A percentile compares a stretch with the other conserved stretches of the same genome.
phyloP scores from a whole-genome alignment of 1,140 invertebrate species.

The Tenebrio molitor region DNA sequence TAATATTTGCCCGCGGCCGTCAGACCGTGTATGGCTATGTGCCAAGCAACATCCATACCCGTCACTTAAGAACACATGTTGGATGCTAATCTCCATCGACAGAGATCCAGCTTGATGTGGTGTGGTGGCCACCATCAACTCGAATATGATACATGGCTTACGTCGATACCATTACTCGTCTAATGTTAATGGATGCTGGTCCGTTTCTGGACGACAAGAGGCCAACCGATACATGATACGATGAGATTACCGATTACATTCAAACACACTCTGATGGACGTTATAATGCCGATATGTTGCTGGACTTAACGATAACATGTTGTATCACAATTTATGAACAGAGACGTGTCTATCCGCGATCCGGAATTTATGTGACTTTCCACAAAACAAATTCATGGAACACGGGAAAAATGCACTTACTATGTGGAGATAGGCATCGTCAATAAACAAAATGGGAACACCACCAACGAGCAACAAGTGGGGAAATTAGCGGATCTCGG shows the following conservation, averaged over 20 bases:
- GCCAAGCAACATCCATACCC: conserved; percentile 45
- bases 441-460: conserved; percentile 35
- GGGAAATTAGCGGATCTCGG: conserved; percentile 32
- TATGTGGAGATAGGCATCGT: conserved; percentile 14
- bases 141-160: conserved; percentile 46
- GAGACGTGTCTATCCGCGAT: conserved; percentile 47
- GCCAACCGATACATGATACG: conserved; percentile 48
- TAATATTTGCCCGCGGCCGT: conserved; percentile 34
- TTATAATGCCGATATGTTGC: conserved; percentile 54
- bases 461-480: conserved; percentile 39
- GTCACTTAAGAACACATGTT: conserved; percentile 43
- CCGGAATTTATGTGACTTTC: conserved; percentile 32
- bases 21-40: conserved; percentile 39
- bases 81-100: conserved; percentile 38
- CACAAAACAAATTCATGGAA: conserved; percentile 39
- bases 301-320: conserved; percentile 49
- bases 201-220: conserved; percentile 47
- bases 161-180: conserved; percentile 50
- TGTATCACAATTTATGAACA: conserved; percentile 49
- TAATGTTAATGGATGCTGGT: conserved; percentile 49
- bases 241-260: conserved; percentile 53
- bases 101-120: conserved; percentile 19
- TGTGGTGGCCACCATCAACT: conserved; percentile 40
- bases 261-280: conserved; percentile 52
- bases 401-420: conserved; percentile 37